These are phyloP conservation scores for Eupithecia vulgata DNA, from an alignment of 2,888 invertebrate species.

Conservation along the genomic window DNA sequence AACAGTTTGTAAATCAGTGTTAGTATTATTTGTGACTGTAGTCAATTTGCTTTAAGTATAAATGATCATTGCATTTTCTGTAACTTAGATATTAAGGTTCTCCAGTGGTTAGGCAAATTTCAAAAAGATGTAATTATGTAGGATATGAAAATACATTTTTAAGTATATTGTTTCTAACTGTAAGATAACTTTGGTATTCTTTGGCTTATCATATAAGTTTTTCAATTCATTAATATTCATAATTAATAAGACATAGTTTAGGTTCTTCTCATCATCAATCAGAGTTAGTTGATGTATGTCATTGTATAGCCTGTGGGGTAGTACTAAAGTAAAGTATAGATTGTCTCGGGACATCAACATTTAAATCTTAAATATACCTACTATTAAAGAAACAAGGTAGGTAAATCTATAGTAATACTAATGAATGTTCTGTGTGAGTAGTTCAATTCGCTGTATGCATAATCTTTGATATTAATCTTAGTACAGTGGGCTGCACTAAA, in stretches of 20 bases:
- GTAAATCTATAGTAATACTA: slow-evolving; percentile 30
- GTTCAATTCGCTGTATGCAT: not conserved
- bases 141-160: slow-evolving; percentile 1
- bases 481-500: not conserved
- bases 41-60: slow-evolving; percentile 54
- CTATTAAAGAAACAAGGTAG: not conserved
- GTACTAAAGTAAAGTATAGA: not conserved
- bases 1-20: slow-evolving; percentile 49
- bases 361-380: not conserved
- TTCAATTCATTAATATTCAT: not conserved
- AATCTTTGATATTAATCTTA: not conserved
- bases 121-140: not conserved
- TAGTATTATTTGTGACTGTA: slow-evolving; percentile 57
- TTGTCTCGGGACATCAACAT: not conserved
- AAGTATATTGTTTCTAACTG: not conserved
- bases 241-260: not conserved
- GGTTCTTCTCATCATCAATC: not conserved
- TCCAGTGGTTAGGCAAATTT: slow-evolving; percentile 31
- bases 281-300: not conserved
- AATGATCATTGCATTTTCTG: slow-evolving; percentile 45
- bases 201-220: not conserved
- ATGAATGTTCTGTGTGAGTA: not conserved
- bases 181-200: not conserved
- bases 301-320: not conserved
- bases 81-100: slow-evolving; percentile 38